Evolutionary conservation across 2,888 invertebrate species (phyloP), one percentile per base, ranked within the genome.

Genomic region (Amblyteles armatorius): DNA sequence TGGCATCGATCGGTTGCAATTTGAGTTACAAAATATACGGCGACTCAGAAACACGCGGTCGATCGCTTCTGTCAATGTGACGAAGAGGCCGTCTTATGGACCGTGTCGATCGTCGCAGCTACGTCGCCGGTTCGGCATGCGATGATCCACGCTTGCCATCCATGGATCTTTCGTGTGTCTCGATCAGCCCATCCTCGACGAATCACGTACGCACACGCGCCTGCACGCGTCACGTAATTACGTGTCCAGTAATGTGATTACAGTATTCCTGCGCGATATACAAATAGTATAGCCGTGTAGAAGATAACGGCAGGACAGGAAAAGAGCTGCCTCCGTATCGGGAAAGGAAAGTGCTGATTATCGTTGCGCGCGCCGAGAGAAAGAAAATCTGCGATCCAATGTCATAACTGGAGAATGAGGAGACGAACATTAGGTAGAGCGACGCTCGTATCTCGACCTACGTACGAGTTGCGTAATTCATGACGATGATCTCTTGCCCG

Each of bases 161-260:
- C 7, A 16, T 19, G 11, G 3, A 44, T 19, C 36, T 29, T 69
- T 50, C 57, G 63, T 50, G 74, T 71, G 73, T 71, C 78, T 79
- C 82, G 44, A 76, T 79, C 57, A 60, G 69, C 60, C 55, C 63
- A 73, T 60, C 50, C 68, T 67, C 84, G 36, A 79, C 79, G 68
- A 83, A 85, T 87, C 86, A 87, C 86, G 85, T 87, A 83, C 68
- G 52, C 71, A 57, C 68, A 48, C 79, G 74, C 69, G 78, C 52
- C 78, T 81, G 80, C 83, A 82, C 86, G 85, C 78, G 82, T 84
- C 87, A 79, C 79, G 83, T 85, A 85, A 87, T 87, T 79, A 83
- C 83, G 67, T 63, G 26, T 55, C 79, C 65, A 63, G 77, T 82
- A 83, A 76, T 83, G 55, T 65, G 36, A 83, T 79, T 79, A 79